Evolutionary conservation across 2,888 invertebrate species (phyloP).

Genomic region (Eutolmus rufibarbis): DNA sequence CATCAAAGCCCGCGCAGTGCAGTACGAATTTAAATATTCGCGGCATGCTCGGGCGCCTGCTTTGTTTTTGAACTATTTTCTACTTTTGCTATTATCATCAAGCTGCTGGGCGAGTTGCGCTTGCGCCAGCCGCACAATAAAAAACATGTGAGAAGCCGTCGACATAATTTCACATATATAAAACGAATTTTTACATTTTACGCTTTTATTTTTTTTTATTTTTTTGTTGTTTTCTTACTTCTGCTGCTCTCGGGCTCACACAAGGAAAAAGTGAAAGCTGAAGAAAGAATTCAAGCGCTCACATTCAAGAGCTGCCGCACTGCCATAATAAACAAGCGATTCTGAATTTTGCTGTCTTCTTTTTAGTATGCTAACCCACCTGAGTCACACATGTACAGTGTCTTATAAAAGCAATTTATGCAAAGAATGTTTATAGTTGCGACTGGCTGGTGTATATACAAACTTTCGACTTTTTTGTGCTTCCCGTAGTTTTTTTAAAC

Average conservation of each 20-base stretch:
- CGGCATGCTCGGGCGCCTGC: slow-evolving; percentile 3
- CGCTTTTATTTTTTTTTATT: slow-evolving; percentile 8
- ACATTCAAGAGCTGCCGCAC: slow-evolving; percentile 11
- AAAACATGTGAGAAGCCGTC: slow-evolving; percentile 17
- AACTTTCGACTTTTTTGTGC: slow-evolving; percentile 39
- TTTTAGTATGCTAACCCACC: slow-evolving; percentile 29
- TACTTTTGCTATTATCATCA: not conserved
- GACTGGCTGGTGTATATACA: not conserved
- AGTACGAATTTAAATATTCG: slow-evolving; percentile 7
- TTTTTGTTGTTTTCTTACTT: not conserved
- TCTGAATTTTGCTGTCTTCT: slow-evolving; percentile 33
- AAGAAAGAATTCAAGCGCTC: slow-evolving; percentile 42
- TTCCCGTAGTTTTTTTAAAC: not conserved
- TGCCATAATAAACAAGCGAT: slow-evolving; percentile 7
- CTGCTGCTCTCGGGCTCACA: slow-evolving; percentile 13
- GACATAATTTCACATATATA: slow-evolving; percentile 42
- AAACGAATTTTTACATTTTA: slow-evolving; percentile 18
- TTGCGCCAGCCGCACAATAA: slow-evolving; percentile 27
- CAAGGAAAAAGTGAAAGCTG: slow-evolving; percentile 45
- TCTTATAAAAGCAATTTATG: slow-evolving; percentile 40
- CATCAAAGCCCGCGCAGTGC: not conserved
- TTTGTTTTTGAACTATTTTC: slow-evolving; percentile 33
- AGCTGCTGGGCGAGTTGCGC: not conserved
- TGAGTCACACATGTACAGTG: slow-evolving; percentile 40
- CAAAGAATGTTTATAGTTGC: slow-evolving; percentile 37